Evolutionary conservation across 2,113 vertebrate species (phyloP), one percentile per base, ranked within the genome.

Genomic region (Orthonyx spaldingii): DNA sequence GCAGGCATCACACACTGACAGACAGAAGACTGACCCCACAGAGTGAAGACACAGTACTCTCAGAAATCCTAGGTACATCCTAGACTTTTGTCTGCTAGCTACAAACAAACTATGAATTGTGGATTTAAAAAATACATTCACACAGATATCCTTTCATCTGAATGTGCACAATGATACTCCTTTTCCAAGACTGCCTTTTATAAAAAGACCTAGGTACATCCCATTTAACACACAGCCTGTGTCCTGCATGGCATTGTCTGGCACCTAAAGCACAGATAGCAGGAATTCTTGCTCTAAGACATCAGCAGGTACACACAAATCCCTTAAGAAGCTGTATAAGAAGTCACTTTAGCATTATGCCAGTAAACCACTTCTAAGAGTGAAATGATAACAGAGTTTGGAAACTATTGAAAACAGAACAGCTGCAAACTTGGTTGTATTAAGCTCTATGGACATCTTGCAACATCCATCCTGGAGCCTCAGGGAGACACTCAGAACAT

Each of bases 351-450:
- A 93, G 57, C 6, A 50, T 71, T 74, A 78, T 52, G n/a, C 30
- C 65, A 75, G 74, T 68, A 95, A 89, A 87, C 68, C 71, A 41
- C 74, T 69, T 69, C 27, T 49, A 74, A 56, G 71, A 85, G 52
- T 32, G 22, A 89, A 92, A 86, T 4, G 37, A 70, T 86, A 96
- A 93, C 26, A 88, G 90, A 93, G 82, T 92, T 94, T 87, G 50
- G 89, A 87, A 82, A 71, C 21, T 84, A 95, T 60, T 84, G 83
- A 56, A 50, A 81, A 61, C 32, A 30, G 47, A 75, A 63, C 77
- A 95, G 94, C 64, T 84, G 55, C 84, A 89, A 61, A 65, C 53
- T 96, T 90, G 68, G 57, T 46, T 44, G 87, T 66, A 80, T 61
- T 53, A 96, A 85, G 55, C 50, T 52, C 42, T 66, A 80, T 1